Conservation (phyloP, 1,140 invertebrate species). For the Papilio dardanus region DNA sequence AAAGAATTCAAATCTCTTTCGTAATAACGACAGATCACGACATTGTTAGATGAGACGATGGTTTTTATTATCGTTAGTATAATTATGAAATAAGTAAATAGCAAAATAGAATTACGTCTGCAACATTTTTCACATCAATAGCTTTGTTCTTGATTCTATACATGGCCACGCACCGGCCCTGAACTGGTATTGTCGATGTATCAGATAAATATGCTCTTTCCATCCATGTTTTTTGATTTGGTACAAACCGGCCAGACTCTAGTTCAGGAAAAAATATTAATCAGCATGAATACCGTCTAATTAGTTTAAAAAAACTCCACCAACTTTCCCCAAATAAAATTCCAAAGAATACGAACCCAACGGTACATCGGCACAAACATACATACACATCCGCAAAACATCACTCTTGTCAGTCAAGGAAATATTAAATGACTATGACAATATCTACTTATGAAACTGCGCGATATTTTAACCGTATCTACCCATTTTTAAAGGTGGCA, state of each 20-base stretch:
- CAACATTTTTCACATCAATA: conserved; percentile 71
- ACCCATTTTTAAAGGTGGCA: conserved; percentile 77
- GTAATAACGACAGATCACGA: too few relatives aligned
- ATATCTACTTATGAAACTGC: neutral
- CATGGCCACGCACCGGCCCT: conserved; percentile 67
- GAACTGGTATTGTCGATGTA: conserved; percentile 59
- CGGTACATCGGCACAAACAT: too few relatives aligned
- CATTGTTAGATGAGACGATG: too few relatives aligned
- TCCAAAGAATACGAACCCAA: too few relatives aligned
- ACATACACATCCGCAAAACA: too few relatives aligned
- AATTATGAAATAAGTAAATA: neutral
- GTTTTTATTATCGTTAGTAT: neutral
- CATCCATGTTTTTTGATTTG: conserved; percentile 69
- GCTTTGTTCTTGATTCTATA: conserved; percentile 74
- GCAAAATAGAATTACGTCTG: conserved; percentile 57
- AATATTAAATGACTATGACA: too few relatives aligned
- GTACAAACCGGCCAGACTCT: conserved; percentile 73
- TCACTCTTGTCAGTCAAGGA: too few relatives aligned
- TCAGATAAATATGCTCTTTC: conserved; percentile 75
- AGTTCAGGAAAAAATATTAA: neutral
- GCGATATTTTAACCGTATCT: conserved; percentile 37
- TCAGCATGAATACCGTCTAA: neutral
- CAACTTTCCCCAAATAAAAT: too few relatives aligned
- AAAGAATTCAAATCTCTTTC: neutral
- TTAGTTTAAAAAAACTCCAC: neutral